A percentile compares a stretch with the other conserved stretches of the same genome.
Evolutionary conservation across 2,888 invertebrate species (phyloP).

Genomic region (Amorpha juglandis): DNA sequence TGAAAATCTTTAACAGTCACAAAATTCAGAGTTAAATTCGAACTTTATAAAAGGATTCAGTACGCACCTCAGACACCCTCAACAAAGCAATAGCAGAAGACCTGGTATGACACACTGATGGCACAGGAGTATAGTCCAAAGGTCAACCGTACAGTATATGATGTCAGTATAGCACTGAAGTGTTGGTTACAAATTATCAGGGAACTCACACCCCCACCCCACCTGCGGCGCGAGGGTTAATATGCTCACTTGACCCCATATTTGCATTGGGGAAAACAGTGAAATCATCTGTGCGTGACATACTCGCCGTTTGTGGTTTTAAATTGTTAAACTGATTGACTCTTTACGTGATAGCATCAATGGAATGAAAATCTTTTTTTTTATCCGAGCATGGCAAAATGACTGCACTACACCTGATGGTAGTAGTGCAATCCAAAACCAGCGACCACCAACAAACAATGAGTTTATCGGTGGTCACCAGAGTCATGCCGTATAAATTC

Average conservation of each 20-base stretch:
- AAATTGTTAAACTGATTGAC: slow-evolving; percentile 16
- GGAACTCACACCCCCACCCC: slow-evolving; percentile 68
- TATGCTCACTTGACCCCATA: slow-evolving; percentile 75
- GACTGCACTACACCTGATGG: too few relatives aligned
- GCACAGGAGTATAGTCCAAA: slow-evolving; percentile 56
- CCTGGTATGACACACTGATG: slow-evolving; percentile 43
- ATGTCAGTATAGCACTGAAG: slow-evolving; percentile 70
- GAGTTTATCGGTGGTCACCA: too few relatives aligned
- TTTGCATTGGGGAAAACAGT: slow-evolving; percentile 60
- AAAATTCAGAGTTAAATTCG: not conserved
- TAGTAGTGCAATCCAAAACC: too few relatives aligned
- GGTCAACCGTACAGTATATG: slow-evolving; percentile 72
- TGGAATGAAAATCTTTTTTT: slow-evolving; percentile 5
- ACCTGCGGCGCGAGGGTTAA: slow-evolving; percentile 72
- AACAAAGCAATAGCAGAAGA: not conserved
- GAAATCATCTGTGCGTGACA: slow-evolving; percentile 74
- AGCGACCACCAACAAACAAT: too few relatives aligned
- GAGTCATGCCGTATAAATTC: too few relatives aligned
- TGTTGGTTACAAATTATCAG: slow-evolving; percentile 75
- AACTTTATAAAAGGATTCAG: not conserved
- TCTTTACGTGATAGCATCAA: not conserved
- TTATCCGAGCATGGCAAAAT: too few relatives aligned
- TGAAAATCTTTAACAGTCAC: not conserved
- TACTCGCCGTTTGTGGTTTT: slow-evolving; percentile 29
- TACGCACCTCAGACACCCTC: slow-evolving; percentile 36